Percentiles rank a stretch among this genome's conserved stretches.
Conservation (phyloP, 2,113 vertebrate species). For the Motacilla tschutschensis region DNA sequence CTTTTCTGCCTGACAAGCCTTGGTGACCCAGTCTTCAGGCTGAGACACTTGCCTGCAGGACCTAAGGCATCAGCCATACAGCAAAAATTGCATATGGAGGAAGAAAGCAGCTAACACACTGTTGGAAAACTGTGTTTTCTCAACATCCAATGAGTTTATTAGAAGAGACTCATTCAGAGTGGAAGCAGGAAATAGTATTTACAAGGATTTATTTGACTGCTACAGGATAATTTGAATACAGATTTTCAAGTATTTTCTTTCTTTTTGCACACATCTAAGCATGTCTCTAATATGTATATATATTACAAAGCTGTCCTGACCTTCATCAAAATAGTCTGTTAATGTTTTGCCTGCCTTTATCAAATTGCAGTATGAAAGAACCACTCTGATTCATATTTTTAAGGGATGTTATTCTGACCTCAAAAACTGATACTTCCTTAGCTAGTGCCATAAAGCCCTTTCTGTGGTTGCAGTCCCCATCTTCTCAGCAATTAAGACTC, state of each 20-base stretch:
- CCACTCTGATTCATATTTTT: background rate
- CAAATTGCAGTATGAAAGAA: background rate
- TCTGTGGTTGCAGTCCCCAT: conserved; percentile 20
- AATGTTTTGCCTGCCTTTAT: background rate
- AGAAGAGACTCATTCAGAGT: background rate
- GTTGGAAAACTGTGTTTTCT: background rate
- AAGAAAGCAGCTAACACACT: background rate
- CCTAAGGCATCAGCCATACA: background rate
- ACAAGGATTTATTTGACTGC: background rate
- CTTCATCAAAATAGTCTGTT: background rate
- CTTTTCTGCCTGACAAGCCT: background rate
- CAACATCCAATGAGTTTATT: background rate
- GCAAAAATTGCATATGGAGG: background rate
- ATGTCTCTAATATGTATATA: background rate
- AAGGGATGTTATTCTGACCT: conserved; percentile 13
- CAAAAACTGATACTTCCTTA: conserved; percentile 24
- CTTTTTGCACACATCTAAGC: background rate
- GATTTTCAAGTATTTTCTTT: background rate
- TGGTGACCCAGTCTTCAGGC: background rate
- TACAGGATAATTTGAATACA: background rate
- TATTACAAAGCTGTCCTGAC: background rate
- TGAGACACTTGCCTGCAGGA: background rate
- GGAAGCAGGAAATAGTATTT: background rate
- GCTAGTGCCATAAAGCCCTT: conserved; percentile 12
- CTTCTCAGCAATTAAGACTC: conserved; percentile 31